Conservation (phyloP, 2,888 invertebrate species). For the Diachrysia chrysitis region DNA sequence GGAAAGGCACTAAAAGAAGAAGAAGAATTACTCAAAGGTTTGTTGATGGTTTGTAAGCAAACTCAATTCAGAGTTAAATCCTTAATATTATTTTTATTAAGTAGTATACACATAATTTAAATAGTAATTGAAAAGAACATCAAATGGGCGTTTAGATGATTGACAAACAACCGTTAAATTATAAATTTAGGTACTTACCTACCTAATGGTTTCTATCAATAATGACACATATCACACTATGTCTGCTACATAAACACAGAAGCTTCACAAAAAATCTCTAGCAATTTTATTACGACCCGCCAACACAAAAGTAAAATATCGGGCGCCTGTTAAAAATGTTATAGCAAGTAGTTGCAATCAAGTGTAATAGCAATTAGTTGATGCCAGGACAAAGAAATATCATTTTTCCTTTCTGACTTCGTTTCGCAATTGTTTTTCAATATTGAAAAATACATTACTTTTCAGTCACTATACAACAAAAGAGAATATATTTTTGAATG, state of each 20-base stretch:
- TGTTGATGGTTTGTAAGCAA: no score
- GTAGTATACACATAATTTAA: no score
- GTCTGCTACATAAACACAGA: not conserved
- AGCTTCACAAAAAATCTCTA: not conserved
- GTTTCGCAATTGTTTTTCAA: not conserved
- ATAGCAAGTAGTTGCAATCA: conserved; percentile 17
- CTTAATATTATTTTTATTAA: no score
- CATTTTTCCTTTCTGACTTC: not conserved
- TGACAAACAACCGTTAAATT: no score
- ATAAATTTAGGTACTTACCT: not conserved
- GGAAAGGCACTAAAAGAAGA: no score
- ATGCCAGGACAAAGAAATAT: conserved; percentile 1
- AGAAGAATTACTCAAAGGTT: no score
- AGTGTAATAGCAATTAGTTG: not conserved
- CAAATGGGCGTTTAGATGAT: no score
- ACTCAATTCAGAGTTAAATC: no score
- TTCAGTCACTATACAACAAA: not conserved
- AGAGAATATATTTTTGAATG: not conserved
- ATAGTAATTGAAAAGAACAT: no score
- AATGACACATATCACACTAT: not conserved
- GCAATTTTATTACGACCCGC: conserved; percentile 1
- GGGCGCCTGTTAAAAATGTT: conserved; percentile 17
- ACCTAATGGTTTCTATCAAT: not conserved
- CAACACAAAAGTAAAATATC: conserved; percentile 8
- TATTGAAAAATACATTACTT: not conserved